Conservation (phyloP, 2,888 invertebrate genomes). For the Noctua janthina region DNA sequence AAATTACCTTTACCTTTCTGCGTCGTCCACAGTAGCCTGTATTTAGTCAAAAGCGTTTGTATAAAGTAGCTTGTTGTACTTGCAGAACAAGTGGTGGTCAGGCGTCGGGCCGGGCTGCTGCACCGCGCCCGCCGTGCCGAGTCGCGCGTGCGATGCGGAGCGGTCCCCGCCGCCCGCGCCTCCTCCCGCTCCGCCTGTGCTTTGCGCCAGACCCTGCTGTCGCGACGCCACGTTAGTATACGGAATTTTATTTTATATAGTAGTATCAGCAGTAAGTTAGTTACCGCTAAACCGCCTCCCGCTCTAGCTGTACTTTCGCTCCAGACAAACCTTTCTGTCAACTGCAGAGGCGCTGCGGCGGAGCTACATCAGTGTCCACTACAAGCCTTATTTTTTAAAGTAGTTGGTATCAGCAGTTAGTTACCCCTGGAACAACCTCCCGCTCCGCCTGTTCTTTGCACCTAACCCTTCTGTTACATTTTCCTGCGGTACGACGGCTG, state of each 20-base stretch:
- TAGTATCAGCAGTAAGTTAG: neutral
- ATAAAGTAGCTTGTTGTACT: constrained; percentile 41
- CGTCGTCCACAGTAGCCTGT: neutral
- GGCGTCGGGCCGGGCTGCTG: constrained; percentile 86
- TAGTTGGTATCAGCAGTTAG: neutral
- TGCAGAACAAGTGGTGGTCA: constrained; percentile 87
- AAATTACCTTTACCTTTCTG: neutral
- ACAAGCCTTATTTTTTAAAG: neutral
- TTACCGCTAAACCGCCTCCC: neutral
- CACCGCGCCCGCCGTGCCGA: constrained; percentile 87
- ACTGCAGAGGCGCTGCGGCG: neutral
- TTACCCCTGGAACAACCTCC: neutral
- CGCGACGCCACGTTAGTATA: constrained; percentile 84
- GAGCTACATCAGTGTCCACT: neutral
- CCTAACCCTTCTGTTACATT: neutral
- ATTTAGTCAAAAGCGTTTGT: neutral
- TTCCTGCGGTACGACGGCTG: neutral
- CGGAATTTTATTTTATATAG: neutral
- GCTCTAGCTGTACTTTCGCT: neutral
- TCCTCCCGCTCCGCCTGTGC: constrained; percentile 84
- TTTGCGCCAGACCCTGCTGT: constrained; percentile 85
- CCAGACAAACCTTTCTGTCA: neutral
- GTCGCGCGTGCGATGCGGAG: constrained; percentile 90
- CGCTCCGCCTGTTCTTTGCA: neutral
- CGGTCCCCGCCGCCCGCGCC: constrained; percentile 88